Base-by-base conservation (phyloP, 2,888 invertebrate genomes). In the Campoplex nolae region DNA sequence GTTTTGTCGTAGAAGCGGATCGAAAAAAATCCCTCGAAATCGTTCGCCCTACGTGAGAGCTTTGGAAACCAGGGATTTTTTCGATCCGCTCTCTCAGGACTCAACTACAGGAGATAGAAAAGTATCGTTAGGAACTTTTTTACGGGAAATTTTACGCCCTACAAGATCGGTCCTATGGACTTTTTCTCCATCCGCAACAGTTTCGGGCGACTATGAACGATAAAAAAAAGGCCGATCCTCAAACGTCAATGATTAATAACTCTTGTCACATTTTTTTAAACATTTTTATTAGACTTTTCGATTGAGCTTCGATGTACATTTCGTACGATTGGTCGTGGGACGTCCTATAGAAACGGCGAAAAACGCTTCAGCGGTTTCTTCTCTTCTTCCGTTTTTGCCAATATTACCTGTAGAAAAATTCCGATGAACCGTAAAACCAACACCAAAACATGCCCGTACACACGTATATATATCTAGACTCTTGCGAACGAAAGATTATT, bases 331-430 rank as follows among this genome's bases (percentile, higher is more conserved):
- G 58, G 4, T 13, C 28, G 4, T 13, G 28, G 13, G 58, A n/a
- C 28, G 28, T 4, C 23, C 13, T 13, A 28, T 58, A 58, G 3
- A 13, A 28, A 13, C 58, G 28, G 28, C 13, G 23, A 58, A 32
- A 58, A 28, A 58, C 11, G 58, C 28, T 23, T 28, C 58, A 32
- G 13, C 58, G 28, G 58, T 62, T 62, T 62, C 28, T 32, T 16
- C 58, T 16, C 58, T 3, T 62, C 32, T 62, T 62, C 32, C 6
- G 62, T 62, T 62, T 13, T 16, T 32, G 62, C 62, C 62, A 16
- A 62, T 32, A 16, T 32, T 62, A 32, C 62, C 62, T 62, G 62
- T 16, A 62, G 16, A 42, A 68, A 68, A 68, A 68, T 38, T 68
- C 68, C 68, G 23, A 42, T 38, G 38, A 68, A 68, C 68, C 11